Evolutionary conservation across 2,113 vertebrate species (phyloP).

Genomic region (Pycnonotus jocosus): DNA sequence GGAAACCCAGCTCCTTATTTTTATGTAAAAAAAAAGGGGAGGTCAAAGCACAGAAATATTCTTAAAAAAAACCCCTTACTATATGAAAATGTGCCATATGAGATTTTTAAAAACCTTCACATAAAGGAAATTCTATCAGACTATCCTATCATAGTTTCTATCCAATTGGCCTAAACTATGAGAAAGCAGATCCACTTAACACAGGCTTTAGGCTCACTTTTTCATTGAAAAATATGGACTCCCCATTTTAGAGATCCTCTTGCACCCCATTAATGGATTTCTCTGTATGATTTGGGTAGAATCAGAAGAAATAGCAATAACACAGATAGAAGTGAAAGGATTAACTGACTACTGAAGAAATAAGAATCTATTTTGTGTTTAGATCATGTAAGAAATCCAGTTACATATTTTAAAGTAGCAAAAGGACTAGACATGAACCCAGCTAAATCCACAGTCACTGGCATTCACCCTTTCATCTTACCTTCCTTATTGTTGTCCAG

Average conservation of each 20-base stretch:
- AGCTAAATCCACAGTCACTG: not conserved
- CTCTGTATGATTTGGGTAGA: not conserved
- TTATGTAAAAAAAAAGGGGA: not conserved
- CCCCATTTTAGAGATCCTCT: not conserved
- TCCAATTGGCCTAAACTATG: not conserved
- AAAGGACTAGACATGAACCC: not conserved
- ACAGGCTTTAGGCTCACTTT: not conserved
- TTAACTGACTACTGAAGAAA: not conserved
- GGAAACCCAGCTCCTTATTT: not conserved
- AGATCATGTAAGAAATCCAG: not conserved
- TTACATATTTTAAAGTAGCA: not conserved
- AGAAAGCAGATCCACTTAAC: not conserved
- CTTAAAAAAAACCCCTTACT: not conserved
- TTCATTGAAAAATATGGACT: not conserved
- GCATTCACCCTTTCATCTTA: conserved; percentile 51
- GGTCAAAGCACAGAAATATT: not conserved
- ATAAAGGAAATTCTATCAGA: not conserved
- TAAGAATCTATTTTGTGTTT: not conserved
- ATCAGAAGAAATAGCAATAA: not conserved
- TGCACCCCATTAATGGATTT: not conserved
- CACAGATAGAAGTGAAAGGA: not conserved
- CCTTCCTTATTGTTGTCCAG: conserved; percentile 97
- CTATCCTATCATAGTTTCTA: not conserved
- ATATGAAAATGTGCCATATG: not conserved
- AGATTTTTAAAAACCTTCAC: not conserved